These are phyloP conservation scores for Lophotriccus pileatus DNA, from an alignment of 2,797 vertebrate genomes.

Conservation along the genomic window DNA sequence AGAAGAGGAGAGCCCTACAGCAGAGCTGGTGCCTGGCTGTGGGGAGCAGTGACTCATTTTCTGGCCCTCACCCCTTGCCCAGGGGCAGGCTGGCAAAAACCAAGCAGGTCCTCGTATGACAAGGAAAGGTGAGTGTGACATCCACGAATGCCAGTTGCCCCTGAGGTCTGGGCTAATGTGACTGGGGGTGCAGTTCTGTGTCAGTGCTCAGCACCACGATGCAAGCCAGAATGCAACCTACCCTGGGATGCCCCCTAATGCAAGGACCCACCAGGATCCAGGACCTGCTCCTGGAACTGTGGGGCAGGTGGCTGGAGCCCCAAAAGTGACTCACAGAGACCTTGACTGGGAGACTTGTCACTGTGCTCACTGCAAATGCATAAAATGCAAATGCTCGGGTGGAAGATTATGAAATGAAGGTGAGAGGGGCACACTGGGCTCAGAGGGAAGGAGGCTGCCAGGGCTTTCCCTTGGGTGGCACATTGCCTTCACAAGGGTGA, in stretches of 20 bases:
- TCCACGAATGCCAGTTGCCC: fast-evolving
- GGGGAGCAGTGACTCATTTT: neutral
- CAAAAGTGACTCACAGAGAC: fast-evolving
- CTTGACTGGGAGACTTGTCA: neutral
- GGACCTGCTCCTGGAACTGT: neutral
- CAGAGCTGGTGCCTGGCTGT: neutral
- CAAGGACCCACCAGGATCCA: neutral
- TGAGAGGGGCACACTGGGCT: neutral
- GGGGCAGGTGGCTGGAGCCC: neutral
- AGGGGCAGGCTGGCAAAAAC: neutral
- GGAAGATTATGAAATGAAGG: neutral
- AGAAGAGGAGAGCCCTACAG: neutral
- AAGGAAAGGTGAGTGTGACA: neutral
- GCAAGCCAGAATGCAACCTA: neutral
- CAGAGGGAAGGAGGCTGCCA: neutral
- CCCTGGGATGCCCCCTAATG: fast-evolving
- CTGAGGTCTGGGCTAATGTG: neutral
- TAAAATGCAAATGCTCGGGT: neutral
- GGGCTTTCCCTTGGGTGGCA: neutral
- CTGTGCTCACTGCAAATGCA: neutral
- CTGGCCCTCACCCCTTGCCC: neutral
- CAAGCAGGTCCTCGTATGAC: neutral
- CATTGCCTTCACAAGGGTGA: neutral
- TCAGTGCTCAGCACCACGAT: neutral
- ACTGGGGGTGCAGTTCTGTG: fast-evolving